Evolutionary conservation across 2,113 vertebrate species (phyloP), one percentile per base, ranked within the genome.

Genomic region (Acanthisitta chloris): DNA sequence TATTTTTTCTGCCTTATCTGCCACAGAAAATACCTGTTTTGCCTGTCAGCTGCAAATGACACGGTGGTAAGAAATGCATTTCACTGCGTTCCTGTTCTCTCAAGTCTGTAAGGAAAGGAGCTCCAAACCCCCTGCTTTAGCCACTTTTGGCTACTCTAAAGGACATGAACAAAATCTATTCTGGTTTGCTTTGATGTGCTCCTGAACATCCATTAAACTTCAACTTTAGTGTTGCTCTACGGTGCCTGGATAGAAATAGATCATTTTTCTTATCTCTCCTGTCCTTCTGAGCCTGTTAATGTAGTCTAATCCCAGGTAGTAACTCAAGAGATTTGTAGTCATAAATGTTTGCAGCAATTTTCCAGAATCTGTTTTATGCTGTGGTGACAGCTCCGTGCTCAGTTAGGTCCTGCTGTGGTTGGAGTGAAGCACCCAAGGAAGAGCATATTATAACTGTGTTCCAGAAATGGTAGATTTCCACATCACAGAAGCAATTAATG

Each of bases 241-340:
- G 1, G n/a, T 79, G 45, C 46, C 86, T 54, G 91, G 65, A 48
- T 88, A 66, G 88, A 90, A 97, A 87, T 40, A 77, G 67, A 82
- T 94, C 20, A 46, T 81, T 95, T 97, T 93, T 88, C 95, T 67
- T 96, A 91, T 95, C 73, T 93, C 0, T 58, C 74, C 67, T 48
- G 55, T 92, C 65, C 31, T 97, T 86, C 87, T 82, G 61, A 97
- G 85, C 85, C 85, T 85, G 76, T 96, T 95, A 96, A 93, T 89
- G 81, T 57, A 70, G 55, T 71, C 76, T 87, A 85, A 96, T 95
- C 57, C 84, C 79, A 86, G 67, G 33, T 12, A 48, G 31, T 81
- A 93, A 81, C 86, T 49, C 5, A 49, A 18, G 77, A 86, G 84
- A 46, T 92, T 57, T 78, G 34, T 6, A 88, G 66, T 24, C 72